Base-by-base conservation (phyloP, 2,888 invertebrate species). In the Apotomis betuletana region DNA sequence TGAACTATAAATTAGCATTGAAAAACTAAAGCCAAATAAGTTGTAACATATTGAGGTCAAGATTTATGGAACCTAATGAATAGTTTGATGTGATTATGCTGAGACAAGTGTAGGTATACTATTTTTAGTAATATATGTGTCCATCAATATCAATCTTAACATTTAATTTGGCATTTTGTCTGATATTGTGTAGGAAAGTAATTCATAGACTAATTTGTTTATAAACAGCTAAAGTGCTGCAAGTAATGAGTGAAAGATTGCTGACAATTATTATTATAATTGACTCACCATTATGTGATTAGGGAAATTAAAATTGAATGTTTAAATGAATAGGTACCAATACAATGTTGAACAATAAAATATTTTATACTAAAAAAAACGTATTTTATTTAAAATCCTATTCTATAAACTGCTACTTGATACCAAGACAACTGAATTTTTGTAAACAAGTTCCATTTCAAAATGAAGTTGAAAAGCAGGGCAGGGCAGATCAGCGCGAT, bases 271-370 rank as follows among this genome's bases (percentile, higher is more conserved):
- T 57, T 54, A 60, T 57, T 54, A 65, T 54, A 55, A 38, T 55
- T 57, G 36, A 64, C 59, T 59, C 10, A 46, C 54, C 65, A 54
- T 60, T 70, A 55, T 61, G 27, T 60, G 55, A 71, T 71, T 51
- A 55, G 27, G 27, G 27, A 27, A 27, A 27, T 27, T 27, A 27
- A 27, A 71, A 67, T 51, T 57, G n/a, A 67, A 71, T 57, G 27
- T 71, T 60, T 67, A 67, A 71, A 71, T 71, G 57, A 38, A 67
- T 67, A 62, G 61, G 60, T 70, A 70, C 51, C 67, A 71, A 71
- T 70, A 55, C 51, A 54, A 60, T 71, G 71, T 71, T 71, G 71
- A 71, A 62, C 67, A 71, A 71, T 71, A 67, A 61, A 67, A 67
- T 71, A 67, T 71, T 71, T 67, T 71, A 71, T 67, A 61, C 51